Evolutionary conservation across 2,113 vertebrate genomes (phyloP), one percentile per base, ranked within the genome.

Genomic region (Lepisosteus oculatus): DNA sequence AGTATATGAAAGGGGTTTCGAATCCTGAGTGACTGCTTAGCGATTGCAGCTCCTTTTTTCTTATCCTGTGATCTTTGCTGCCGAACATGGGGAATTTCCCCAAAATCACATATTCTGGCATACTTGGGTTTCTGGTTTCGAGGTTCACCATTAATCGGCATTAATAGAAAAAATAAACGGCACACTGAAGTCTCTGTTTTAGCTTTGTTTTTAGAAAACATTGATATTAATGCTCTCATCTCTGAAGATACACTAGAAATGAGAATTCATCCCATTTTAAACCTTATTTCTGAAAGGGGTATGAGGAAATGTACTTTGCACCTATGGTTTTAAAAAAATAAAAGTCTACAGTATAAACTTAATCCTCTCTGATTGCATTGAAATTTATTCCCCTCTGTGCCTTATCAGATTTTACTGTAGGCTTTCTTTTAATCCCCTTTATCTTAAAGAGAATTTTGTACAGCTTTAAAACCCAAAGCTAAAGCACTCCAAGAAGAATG

Each of bases 61-160:
- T 54, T 67, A 55, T 15, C 66, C 67, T 15, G 17, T 51, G 55
- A 55, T 68, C 51, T 56, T 43, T 57, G 54, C n/a, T 43, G 66
- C 8, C 5, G 47, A 55, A 43, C 54, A 56, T 41, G 8, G 54
- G 9, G 54, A 56, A 56, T 56, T 56, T 11, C 41, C 41, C 42
- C 12, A 43, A 57, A 69, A 42, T 54, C 55, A 12, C 29, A 7
- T 3, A 4, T 51, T 51, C 66, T n/a, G 2, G 14, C 67, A 13
- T 17, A 14, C 8, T 55, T 55, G 59, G 2, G 14, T 8, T 29
- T 29, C 29, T 29, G 29, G 29, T 17, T 47, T 14, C 43, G 11
- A 42, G 44, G 42, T n/a, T 17, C 61, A 43, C 8, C 14, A 42
- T 55, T 55, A 71, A 65, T 65, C 70, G 17, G 9, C 43, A 13